Conservation (phyloP, 1,140 invertebrate genomes). For the Semibalanus balanoides region DNA sequence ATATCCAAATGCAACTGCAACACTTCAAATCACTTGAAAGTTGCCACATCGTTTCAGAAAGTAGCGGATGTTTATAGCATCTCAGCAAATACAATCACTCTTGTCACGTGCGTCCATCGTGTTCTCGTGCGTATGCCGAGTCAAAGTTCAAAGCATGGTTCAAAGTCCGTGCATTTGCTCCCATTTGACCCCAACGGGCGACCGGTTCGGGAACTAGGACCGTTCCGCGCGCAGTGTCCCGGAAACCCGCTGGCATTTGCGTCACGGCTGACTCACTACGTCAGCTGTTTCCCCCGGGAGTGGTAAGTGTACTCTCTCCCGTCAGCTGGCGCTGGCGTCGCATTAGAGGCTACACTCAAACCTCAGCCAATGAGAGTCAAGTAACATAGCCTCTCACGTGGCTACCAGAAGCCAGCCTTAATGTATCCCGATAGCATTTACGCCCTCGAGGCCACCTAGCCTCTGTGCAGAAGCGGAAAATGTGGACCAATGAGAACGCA, state of each 20-base stretch:
- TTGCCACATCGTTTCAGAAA: no score
- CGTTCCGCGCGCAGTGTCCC: neutral
- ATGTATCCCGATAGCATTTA: neutral
- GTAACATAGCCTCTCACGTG: neutral
- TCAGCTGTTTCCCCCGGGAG: neutral
- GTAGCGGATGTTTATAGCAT: no score
- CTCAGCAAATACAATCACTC: no score
- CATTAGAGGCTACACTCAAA: neutral
- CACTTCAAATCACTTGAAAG: no score
- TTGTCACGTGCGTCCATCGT: no score
- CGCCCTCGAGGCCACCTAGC: neutral
- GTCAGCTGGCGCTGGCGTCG: neutral
- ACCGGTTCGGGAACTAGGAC: no score
- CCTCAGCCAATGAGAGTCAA: neutral
- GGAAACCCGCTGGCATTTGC: neutral
- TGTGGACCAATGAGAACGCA: neutral
- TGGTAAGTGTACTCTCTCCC: no score
- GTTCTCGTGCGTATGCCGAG: no score
- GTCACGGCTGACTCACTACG: neutral
- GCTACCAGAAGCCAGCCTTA: neutral
- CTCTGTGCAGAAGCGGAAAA: neutral
- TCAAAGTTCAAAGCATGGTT: no score
- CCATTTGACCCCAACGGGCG: no score
- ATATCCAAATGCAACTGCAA: no score
- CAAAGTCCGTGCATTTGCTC: no score